Conservation (phyloP, 2,113 vertebrate genomes). For the Solenodon paradoxus region DNA sequence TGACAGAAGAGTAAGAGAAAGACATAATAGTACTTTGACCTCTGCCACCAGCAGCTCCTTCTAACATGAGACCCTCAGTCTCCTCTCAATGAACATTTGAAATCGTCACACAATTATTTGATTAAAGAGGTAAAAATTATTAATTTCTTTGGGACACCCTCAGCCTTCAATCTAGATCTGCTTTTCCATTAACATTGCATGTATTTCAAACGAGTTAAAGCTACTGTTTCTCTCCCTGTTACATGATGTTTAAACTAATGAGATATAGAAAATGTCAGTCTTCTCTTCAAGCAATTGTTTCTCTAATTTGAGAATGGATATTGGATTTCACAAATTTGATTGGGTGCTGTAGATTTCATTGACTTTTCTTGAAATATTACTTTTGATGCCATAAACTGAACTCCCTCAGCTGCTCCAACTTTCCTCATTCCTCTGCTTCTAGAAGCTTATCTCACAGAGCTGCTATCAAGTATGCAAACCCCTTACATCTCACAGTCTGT, state of each 20-base stretch:
- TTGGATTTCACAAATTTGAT: background rate
- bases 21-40: background rate
- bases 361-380: background rate
- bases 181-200: background rate
- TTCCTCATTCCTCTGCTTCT: too few relatives aligned
- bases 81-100: background rate
- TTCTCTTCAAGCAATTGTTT: background rate
- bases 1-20: background rate
- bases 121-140: background rate
- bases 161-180: background rate
- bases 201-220: fast-evolving
- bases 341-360: background rate
- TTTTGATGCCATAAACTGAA: background rate
- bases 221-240: background rate
- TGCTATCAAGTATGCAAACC: background rate
- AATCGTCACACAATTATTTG: background rate
- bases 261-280: background rate
- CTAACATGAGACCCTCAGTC: background rate
- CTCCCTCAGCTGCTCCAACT: background rate
- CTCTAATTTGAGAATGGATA: background rate
- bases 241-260: background rate
- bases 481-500: background rate
- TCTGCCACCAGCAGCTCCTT: background rate
- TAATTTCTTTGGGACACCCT: background rate
- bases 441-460: background rate